Evolutionary conservation across 2,797 vertebrate species (phyloP).

Genomic region (Chrysocyon brachyurus): DNA sequence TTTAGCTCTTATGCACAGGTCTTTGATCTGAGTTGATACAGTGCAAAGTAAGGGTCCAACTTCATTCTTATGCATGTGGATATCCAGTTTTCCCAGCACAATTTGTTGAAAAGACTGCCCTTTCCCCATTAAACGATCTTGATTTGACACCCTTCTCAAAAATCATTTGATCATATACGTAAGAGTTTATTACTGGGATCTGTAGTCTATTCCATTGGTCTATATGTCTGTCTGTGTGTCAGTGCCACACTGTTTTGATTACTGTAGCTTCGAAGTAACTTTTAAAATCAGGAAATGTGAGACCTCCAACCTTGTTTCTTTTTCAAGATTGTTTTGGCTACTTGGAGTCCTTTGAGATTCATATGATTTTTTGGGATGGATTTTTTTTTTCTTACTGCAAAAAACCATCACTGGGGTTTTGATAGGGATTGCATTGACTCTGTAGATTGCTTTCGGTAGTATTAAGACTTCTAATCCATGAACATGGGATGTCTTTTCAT

Average conservation of each 20-base stretch:
- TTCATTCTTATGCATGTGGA: background rate
- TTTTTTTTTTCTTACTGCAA: slow-evolving; percentile 31
- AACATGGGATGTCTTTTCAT: background rate
- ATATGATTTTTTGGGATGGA: background rate
- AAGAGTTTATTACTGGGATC: background rate
- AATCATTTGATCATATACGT: background rate
- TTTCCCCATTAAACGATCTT: background rate
- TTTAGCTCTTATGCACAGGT: background rate
- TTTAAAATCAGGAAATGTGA: slow-evolving; percentile 6
- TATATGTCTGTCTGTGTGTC: background rate
- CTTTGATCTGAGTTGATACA: background rate
- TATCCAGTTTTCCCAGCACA: background rate
- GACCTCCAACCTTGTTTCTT: background rate
- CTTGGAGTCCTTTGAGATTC: background rate
- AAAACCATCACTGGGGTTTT: background rate
- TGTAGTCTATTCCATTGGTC: background rate
- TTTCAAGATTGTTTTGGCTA: background rate
- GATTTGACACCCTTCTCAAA: background rate
- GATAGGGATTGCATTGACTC: background rate
- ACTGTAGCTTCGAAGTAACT: background rate
- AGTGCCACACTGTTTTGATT: slow-evolving; percentile 2
- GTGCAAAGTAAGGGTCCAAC: background rate
- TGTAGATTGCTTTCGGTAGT: background rate
- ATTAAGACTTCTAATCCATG: background rate
- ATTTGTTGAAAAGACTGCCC: background rate